These are phyloP conservation scores for Mohoua ochrocephala DNA, from an alignment of 2,113 vertebrate species.

Conservation along the genomic window DNA sequence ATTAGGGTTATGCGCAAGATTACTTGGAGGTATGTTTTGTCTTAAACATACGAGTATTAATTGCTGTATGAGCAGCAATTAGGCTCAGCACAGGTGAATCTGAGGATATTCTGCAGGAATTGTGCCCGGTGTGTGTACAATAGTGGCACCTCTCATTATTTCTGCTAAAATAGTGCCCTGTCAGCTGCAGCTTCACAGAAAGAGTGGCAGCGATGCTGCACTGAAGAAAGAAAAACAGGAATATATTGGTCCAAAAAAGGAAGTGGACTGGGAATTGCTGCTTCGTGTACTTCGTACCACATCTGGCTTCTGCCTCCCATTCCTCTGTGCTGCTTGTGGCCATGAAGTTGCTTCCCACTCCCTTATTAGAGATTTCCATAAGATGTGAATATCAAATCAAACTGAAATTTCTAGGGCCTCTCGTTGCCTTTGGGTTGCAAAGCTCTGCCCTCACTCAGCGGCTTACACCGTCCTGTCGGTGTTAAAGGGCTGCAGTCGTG, in stretches of 20 bases:
- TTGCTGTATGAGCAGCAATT: background rate
- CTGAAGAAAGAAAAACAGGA: background rate
- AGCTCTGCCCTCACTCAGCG: background rate
- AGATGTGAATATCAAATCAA: background rate
- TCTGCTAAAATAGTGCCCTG: background rate
- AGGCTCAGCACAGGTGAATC: background rate
- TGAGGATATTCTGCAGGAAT: background rate
- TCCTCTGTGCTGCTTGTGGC: background rate
- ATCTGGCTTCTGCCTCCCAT: background rate
- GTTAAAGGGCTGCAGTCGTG: background rate
- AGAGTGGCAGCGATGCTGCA: background rate
- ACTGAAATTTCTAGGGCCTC: background rate
- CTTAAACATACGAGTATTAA: background rate
- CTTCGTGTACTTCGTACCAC: background rate
- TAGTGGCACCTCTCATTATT: background rate
- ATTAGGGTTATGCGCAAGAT: background rate
- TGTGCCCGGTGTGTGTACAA: accelerated
- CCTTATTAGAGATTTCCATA: background rate
- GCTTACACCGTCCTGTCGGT: background rate
- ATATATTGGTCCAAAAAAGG: background rate
- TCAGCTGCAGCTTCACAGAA: background rate
- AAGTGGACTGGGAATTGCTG: background rate
- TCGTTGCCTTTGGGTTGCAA: background rate
- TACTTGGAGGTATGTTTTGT: background rate
- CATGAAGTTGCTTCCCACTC: background rate